Evolutionary conservation across 2,113 vertebrate genomes (phyloP).

Genomic region (Saimiri boliviensis): DNA sequence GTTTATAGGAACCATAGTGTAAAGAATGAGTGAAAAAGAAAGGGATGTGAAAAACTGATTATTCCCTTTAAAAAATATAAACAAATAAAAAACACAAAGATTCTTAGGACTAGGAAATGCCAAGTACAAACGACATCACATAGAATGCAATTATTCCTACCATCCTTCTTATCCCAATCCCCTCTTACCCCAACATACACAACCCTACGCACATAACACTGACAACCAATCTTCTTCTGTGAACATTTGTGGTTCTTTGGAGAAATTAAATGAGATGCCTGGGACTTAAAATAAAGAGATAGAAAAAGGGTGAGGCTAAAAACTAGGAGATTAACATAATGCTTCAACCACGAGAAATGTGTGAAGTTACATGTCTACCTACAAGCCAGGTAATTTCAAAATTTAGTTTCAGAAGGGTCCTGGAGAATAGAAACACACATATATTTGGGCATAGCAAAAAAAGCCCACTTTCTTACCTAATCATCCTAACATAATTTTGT

Average conservation of each 20-base stretch:
- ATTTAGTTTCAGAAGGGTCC: background rate
- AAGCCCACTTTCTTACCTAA: background rate
- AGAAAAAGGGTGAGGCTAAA: background rate
- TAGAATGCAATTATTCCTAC: background rate
- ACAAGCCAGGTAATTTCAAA: background rate
- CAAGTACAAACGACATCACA: background rate
- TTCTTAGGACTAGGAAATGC: background rate
- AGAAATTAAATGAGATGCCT: background rate
- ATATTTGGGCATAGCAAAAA: background rate
- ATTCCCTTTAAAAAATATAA: background rate
- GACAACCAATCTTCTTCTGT: background rate
- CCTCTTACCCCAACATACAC: background rate
- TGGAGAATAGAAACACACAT: background rate
- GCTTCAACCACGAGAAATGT: background rate
- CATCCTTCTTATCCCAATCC: background rate
- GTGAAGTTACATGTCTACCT: background rate
- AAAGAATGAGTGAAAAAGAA: background rate
- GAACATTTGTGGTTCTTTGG: background rate
- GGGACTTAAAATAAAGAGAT: background rate
- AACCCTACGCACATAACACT: background rate
- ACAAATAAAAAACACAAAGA: background rate
- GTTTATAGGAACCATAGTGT: background rate
- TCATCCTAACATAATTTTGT: conserved; percentile 26
- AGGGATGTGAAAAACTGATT: background rate
- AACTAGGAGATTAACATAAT: background rate